Evolutionary conservation across 2,113 vertebrate species (phyloP), one percentile per base, ranked within the genome.

Genomic region (Perca flavescens): DNA sequence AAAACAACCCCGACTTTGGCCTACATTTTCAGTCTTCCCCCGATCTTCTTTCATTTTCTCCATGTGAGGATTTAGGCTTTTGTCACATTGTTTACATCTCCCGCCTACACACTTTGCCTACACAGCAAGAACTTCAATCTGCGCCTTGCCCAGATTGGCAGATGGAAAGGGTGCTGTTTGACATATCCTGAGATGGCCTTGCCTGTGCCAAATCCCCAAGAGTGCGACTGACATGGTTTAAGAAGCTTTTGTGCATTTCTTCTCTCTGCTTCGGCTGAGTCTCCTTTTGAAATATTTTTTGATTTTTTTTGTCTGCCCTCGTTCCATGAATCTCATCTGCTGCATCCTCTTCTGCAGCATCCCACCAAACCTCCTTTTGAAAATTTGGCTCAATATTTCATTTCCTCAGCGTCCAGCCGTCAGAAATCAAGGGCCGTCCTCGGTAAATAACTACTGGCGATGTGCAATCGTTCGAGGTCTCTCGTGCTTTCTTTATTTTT

Each of bases 211-310:
- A 90, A 91, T 86, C 89, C 88, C 88, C 74, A 40, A 75, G 86
- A 89, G 90, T 88, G 89, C 86, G 80, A 86, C 91, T 88, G 89
- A 90, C 88, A 67, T 83, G 89, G 89, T 90, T 91, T 92, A 88
- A 88, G 84, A 80, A 90, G 87, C 90, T 86, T 90, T 89, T 82
- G 89, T 91, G 86, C 72, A 53, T 87, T 89, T 90, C 77, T 78
- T 74, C 12, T 54, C 69, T 82, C 66, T n/a, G 66, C 85, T 77
- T 82, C 54, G 56, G 82, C 88, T 62, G 69, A 80, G 75, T 82
- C 43, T 74, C 82, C 82, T 87, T 87, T 87, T 89, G 77, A 79
- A 69, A 36, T 49, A 1, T 73, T 62, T 49, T 46, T 43, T 25
- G 3, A 9, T 64, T 56, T 28, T 34, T 61, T 14, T 57, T 58